phyloP scores from a whole-genome alignment of 1,140 invertebrate species.

The Drosophila cardini region DNA sequence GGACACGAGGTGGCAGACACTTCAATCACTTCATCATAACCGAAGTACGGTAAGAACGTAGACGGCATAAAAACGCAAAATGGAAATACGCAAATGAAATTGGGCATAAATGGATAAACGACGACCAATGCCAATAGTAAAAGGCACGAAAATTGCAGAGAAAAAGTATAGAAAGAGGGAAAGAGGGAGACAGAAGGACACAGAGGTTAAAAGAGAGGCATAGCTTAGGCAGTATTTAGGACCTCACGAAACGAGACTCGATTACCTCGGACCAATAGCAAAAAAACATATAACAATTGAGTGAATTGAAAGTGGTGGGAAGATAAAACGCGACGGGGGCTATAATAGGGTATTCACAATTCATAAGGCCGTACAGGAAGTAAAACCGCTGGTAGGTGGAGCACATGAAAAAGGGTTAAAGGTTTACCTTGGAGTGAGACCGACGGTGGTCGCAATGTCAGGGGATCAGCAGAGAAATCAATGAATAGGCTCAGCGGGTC shows the following conservation, averaged over 20 bases:
- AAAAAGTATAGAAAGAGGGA: background rate
- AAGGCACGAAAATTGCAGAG: background rate
- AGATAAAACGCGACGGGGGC: background rate
- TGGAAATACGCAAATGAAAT: constrained; percentile 60
- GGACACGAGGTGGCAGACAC: constrained; percentile 49
- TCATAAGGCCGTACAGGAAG: constrained; percentile 13
- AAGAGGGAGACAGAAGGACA: background rate
- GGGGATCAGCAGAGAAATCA: constrained; percentile 24
- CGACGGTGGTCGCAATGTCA: constrained; percentile 11
- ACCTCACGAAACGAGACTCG: constrained; percentile 18
- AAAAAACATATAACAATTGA: constrained; percentile 78
- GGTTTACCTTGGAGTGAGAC: background rate
- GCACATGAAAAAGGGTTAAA: background rate
- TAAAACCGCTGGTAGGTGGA: background rate
- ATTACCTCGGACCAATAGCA: constrained; percentile 61
- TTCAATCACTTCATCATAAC: constrained; percentile 81
- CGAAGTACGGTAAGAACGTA: constrained; percentile 46
- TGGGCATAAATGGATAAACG: constrained; percentile 43
- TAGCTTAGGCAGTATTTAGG: constrained; percentile 13
- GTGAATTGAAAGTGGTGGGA: constrained; percentile 47
- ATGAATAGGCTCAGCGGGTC: background rate
- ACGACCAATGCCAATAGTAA: constrained; percentile 8
- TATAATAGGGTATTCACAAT: constrained; percentile 29
- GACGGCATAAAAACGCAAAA: constrained; percentile 54
- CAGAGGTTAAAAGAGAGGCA: background rate